Conservation (phyloP, 1,140 invertebrate genomes). For the Cryptotermes secundus region DNA sequence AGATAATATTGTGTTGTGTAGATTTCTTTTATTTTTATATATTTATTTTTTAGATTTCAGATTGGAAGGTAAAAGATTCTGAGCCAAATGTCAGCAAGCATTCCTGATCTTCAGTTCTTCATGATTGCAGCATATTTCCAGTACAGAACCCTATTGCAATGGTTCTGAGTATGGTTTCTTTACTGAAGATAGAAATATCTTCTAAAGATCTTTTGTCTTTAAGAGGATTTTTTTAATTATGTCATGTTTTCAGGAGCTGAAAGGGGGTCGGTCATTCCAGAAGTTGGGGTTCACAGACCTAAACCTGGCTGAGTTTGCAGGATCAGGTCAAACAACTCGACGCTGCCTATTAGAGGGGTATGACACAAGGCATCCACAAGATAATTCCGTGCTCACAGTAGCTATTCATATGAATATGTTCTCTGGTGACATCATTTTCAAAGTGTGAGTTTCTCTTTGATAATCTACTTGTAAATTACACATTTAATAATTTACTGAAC, state of each 20-base stretch:
- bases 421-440: constrained; percentile 94
- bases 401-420: constrained; percentile 91
- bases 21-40: too few relatives aligned
- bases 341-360: constrained; percentile 93
- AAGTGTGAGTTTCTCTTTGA: constrained; percentile 67
- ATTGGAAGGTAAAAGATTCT: too few relatives aligned
- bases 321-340: constrained; percentile 79
- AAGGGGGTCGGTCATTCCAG: constrained; percentile 88
- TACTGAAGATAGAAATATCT: neutral
- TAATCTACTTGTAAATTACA: neutral
- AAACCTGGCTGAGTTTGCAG: constrained; percentile 95
- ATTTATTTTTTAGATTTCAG: too few relatives aligned
- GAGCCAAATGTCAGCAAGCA: too few relatives aligned
- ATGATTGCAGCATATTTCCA: too few relatives aligned
- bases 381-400: constrained; percentile 93
- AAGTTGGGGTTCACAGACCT: constrained; percentile 96
- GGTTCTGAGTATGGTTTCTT: neutral
- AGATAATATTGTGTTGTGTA: too few relatives aligned
- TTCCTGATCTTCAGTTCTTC: too few relatives aligned
- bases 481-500: too few relatives aligned
- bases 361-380: constrained; percentile 83
- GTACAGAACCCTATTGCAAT: neutral
- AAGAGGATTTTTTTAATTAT: constrained; percentile 24
- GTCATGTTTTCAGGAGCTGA: constrained; percentile 66
- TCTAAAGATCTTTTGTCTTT: constrained; percentile 11